Evolutionary conservation across 2,113 vertebrate species (phyloP).

Genomic region (Centrocercus urophasianus): DNA sequence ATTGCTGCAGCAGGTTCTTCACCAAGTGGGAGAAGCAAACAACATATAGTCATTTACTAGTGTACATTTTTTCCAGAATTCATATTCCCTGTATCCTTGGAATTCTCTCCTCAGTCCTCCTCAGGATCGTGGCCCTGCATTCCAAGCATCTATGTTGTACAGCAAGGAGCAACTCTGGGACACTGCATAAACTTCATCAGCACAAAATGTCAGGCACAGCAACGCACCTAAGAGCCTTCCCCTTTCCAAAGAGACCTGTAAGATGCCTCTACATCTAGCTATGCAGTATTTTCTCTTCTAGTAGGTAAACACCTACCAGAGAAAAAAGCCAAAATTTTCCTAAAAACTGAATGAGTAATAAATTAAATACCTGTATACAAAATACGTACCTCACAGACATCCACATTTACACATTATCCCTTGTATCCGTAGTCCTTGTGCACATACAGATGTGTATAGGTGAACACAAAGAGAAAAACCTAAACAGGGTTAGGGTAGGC

Average conservation of each 20-base stretch:
- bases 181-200: neutral
- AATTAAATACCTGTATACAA: neutral
- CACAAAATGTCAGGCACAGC: neutral
- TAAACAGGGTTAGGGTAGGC: neutral
- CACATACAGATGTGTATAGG: neutral
- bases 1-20: neutral
- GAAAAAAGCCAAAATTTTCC: neutral
- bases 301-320: neutral
- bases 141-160: neutral
- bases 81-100: neutral
- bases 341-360: neutral
- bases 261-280: neutral
- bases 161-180: neutral
- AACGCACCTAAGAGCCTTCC: neutral
- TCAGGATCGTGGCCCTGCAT: neutral
- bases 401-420: neutral
- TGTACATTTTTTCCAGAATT: neutral
- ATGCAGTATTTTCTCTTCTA: neutral
- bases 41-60: neutral
- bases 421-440: neutral
- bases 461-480: neutral
- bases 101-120: neutral
- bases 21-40: neutral
- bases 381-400: neutral
- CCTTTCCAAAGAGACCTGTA: neutral